Evolutionary conservation across 2,797 vertebrate genomes (phyloP).

Genomic region (Pipistrellus pipistrellus): DNA sequence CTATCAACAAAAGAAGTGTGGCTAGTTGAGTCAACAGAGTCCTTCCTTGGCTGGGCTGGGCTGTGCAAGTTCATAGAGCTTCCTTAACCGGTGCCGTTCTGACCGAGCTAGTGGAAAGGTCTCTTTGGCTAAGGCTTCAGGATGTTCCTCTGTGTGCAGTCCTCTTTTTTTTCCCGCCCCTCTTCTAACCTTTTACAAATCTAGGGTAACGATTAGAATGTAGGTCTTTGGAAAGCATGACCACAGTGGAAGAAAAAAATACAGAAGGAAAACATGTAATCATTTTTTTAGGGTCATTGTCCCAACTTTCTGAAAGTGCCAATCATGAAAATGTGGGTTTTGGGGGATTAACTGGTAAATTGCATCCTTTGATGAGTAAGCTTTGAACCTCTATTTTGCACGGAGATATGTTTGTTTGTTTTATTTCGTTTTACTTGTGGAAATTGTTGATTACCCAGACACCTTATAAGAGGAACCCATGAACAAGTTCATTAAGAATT

Average conservation of each 20-base stretch:
- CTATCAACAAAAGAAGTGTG: conserved; percentile 87
- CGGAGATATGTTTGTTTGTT: conserved; percentile 69
- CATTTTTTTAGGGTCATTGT: background rate
- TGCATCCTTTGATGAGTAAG: background rate
- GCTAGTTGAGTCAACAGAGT: conserved; percentile 69
- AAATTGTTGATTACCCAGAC: conserved; percentile 83
- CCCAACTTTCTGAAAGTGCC: conserved; percentile 59
- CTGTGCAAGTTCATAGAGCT: conserved; percentile 25
- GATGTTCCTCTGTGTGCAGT: conserved; percentile 29
- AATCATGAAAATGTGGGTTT: conserved; percentile 23
- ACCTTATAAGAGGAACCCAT: conserved; percentile 79
- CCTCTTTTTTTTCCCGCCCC: background rate
- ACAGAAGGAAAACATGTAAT: conserved; percentile 1
- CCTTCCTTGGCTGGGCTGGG: conserved; percentile 63
- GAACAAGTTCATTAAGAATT: conserved; percentile 83
- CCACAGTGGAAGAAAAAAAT: background rate
- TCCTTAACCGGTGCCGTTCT: conserved; percentile 46
- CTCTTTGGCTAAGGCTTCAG: conserved; percentile 25
- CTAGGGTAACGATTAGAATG: conserved; percentile 9
- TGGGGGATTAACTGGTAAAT: conserved; percentile 12
- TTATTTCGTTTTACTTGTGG: conserved; percentile 85
- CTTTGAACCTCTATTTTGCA: background rate
- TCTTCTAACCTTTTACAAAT: conserved; percentile 10
- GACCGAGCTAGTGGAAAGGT: background rate
- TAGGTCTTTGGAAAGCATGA: conserved; percentile 10